Percentiles rank a stretch among this genome's conserved stretches.
Evolutionary conservation across 2,797 vertebrate species (phyloP).

Genomic region (Sebastes kiyomatsui): DNA sequence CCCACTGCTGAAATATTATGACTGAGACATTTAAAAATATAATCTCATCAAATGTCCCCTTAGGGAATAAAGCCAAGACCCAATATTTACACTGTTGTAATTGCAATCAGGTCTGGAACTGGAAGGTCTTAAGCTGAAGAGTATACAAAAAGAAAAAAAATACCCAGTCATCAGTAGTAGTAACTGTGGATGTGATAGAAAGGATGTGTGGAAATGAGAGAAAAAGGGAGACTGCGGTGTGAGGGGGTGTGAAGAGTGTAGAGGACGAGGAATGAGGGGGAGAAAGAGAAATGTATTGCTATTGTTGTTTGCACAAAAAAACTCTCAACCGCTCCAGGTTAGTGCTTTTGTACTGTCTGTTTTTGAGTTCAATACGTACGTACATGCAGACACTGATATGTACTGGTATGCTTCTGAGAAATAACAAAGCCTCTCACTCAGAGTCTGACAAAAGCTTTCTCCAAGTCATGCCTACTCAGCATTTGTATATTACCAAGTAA

Average conservation of each 20-base stretch:
- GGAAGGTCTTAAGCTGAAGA: background rate
- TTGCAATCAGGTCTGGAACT: background rate
- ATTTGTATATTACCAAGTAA: background rate
- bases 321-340: background rate
- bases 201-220: background rate
- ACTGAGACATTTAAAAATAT: background rate
- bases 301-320: background rate
- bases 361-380: background rate
- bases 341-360: background rate
- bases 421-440: background rate
- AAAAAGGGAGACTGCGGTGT: background rate
- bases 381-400: background rate
- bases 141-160: background rate
- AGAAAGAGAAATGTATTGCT: background rate
- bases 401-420: background rate
- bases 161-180: background rate
- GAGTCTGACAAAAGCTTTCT: background rate
- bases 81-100: background rate
- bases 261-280: background rate
- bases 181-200: background rate
- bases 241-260: background rate
- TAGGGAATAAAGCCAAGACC: background rate
- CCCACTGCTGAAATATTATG: constrained; percentile 2
- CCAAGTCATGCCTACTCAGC: background rate
- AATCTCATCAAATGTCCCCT: background rate